Evolutionary conservation across 1,140 invertebrate species (phyloP).

Genomic region (Coptotermes formosanus): DNA sequence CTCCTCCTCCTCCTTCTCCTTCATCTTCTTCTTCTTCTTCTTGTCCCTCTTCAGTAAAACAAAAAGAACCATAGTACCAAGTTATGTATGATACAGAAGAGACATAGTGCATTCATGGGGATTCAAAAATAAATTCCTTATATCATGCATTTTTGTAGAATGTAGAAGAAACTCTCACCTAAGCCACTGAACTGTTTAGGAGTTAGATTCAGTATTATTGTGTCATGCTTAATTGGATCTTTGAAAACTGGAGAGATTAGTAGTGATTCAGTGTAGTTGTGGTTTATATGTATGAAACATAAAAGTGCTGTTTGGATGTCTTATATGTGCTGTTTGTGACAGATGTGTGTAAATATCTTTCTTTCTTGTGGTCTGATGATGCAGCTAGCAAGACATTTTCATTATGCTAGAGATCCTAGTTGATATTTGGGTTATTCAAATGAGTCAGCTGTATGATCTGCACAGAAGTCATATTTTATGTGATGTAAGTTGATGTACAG

Average conservation of each 20-base stretch:
- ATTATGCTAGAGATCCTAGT: neutral
- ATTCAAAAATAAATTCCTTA: neutral
- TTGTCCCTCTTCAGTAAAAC: neutral
- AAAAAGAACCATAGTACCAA: neutral
- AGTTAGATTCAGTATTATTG: slow-evolving; percentile 9
- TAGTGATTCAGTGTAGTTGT: neutral
- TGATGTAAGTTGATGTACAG: no score
- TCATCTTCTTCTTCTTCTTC: no score
- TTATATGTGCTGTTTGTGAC: neutral
- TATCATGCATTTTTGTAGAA: neutral
- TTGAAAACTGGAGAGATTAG: neutral
- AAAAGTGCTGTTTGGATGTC: neutral
- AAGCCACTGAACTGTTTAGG: neutral
- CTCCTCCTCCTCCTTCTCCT: no score
- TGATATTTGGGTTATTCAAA: neutral
- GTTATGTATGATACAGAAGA: neutral
- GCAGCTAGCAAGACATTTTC: slow-evolving; percentile 9
- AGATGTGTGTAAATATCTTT: neutral
- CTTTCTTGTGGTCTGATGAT: neutral
- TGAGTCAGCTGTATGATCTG: no score
- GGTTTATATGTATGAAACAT: neutral
- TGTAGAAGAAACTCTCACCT: neutral
- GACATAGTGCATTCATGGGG: neutral
- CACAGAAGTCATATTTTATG: no score
- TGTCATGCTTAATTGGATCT: slow-evolving; percentile 15